Evolutionary conservation across 2,888 invertebrate species (phyloP), one percentile per base, ranked within the genome.

Genomic region (Drosophila longiperda): DNA sequence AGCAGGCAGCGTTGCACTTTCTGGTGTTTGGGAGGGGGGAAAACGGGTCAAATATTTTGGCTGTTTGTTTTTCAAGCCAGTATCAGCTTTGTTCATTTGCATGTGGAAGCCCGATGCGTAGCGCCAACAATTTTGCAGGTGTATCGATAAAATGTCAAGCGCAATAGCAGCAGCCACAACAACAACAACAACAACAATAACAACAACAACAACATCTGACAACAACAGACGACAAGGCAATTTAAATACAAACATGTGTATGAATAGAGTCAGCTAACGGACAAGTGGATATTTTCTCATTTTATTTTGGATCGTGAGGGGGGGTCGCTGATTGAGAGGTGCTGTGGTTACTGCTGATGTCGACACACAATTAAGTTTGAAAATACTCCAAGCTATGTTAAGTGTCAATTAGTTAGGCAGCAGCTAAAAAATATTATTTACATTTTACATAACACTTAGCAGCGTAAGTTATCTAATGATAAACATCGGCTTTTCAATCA

Each of bases 291-390:
- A 55, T 60, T 49, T 63, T 49, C 7, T 45, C 45, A 45, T 23
- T 23, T 45, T 45, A 15, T 45, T 45, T 45, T 45, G 4, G 1
- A 1, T 15, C n/a, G 20, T 23, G 20, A 4, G 50, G 52, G 50
- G 52, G 60, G 42, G 53, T 17, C 38, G 49, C 11, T 5, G 40
- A 45, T 45, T 17, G 9, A 34, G 50, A 49, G 42, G 50, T 7
- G 52, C 33, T 58, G 73, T 32, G 38, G 67, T 52, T 72, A 57
- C 49, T 57, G 81, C 59, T 73, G 89, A 90, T 82, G 82, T 81
- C 90, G 90, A 86, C 90, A 90, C 80, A 84, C 86, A 87, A 87
- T 87, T 87, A 87, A 89, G 76, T 84, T 73, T 66, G 75, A 87
- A 87, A 87, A 87, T 90, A 89, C 91, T 87, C 68, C 68, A 74